These are phyloP conservation scores for Tetranychus cinnabarinus DNA, from an alignment of 1,140 invertebrate genomes.

Conservation along the genomic window DNA sequence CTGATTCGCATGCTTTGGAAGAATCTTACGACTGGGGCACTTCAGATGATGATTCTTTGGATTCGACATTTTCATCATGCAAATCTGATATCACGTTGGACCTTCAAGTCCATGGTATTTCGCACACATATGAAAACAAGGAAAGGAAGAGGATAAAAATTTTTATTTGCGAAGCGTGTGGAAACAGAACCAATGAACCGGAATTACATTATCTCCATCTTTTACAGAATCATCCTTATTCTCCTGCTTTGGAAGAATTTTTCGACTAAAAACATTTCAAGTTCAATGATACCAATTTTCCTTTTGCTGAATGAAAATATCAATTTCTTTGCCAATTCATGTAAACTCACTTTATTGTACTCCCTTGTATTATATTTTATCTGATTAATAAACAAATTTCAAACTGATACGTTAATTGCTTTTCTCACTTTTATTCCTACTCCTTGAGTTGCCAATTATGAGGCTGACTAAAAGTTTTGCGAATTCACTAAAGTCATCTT, in stretches of 20 bases:
- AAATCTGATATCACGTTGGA: slow-evolving; percentile 86
- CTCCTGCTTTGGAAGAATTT: slow-evolving; percentile 73
- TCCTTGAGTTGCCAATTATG: too few species aligned
- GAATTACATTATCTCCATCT: slow-evolving; percentile 84
- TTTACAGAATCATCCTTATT: slow-evolving; percentile 80
- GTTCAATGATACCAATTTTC: background rate
- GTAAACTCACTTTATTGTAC: too few species aligned
- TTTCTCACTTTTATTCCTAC: too few species aligned
- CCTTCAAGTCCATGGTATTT: slow-evolving; percentile 91
- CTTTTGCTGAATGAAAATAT: background rate
- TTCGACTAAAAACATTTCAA: slow-evolving; percentile 56
- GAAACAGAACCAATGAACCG: slow-evolving; percentile 85
- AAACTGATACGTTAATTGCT: too few species aligned
- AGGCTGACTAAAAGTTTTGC: too few species aligned
- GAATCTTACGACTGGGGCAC: slow-evolving; percentile 17
- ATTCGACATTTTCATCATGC: slow-evolving; percentile 92
- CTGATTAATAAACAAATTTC: too few species aligned
- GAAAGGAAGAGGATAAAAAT: slow-evolving; percentile 79
- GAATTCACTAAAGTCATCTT: too few species aligned
- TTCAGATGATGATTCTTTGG: slow-evolving; percentile 45
- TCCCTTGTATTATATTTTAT: too few species aligned
- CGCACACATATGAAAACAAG: slow-evolving; percentile 91
- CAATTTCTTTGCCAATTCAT: background rate
- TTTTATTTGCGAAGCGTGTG: slow-evolving; percentile 98
- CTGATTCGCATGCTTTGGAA: slow-evolving; percentile 62